Evolutionary conservation across 2,888 invertebrate genomes (phyloP).

Genomic region (Poecilus cupreus): DNA sequence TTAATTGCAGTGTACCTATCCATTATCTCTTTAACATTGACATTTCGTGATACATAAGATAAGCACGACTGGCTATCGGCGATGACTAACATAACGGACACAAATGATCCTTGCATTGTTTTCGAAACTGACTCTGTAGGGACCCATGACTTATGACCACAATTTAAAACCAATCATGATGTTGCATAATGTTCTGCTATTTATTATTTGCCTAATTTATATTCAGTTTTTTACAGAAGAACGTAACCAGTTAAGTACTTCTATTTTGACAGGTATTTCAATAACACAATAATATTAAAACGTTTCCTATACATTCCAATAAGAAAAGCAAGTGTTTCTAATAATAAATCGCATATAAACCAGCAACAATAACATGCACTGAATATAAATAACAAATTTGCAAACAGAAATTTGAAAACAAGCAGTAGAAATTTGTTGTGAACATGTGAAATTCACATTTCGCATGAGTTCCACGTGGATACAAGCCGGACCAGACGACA

Average conservation of each 20-base stretch:
- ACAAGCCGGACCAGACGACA: background rate
- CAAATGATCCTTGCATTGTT: slow-evolving; percentile 9
- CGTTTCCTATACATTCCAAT: background rate
- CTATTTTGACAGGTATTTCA: too few relatives aligned
- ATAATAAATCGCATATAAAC: slow-evolving; percentile 3
- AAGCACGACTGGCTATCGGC: slow-evolving; percentile 22
- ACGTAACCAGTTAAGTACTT: too few relatives aligned
- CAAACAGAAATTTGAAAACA: background rate
- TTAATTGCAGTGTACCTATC: slow-evolving; percentile 18
- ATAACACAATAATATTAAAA: too few relatives aligned
- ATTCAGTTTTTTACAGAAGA: too few relatives aligned
- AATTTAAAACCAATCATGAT: background rate
- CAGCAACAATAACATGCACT: background rate
- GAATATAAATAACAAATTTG: slow-evolving; percentile 5
- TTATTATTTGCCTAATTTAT: too few relatives aligned
- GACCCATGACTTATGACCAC: background rate
- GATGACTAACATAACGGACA: slow-evolving; percentile 6
- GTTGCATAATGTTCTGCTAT: background rate
- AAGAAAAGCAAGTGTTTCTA: slow-evolving; percentile 9
- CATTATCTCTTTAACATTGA: slow-evolving; percentile 33
- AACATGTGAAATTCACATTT: background rate
- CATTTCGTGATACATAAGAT: slow-evolving; percentile 17
- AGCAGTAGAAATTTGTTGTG: background rate
- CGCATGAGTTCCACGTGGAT: slow-evolving; percentile 2
- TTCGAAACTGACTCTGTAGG: background rate